Evolutionary conservation across 2,113 vertebrate species (phyloP), one percentile per base, ranked within the genome.

Genomic region (Chloropsis cyanopogon): DNA sequence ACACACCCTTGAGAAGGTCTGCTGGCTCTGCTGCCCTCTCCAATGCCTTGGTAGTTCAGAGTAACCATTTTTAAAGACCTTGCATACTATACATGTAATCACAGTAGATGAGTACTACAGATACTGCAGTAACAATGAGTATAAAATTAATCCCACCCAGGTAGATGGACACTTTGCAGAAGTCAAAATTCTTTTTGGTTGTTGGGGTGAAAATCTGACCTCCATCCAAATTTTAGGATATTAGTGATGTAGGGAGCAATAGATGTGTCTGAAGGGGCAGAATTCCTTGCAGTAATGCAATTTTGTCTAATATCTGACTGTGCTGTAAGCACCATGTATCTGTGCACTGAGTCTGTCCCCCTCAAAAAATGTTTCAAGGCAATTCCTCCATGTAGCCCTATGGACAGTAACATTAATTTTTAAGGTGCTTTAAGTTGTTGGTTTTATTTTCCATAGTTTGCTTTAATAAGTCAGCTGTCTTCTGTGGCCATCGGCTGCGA

Each of bases 271-370:
- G 53, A 68, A 91, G 79, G 23, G 19, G 26, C 56, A 71, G 39
- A 68, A 72, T n/a, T 87, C 41, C 33, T 42, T 44, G 29, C 53
- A 76, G 7, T 35, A 9, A 16, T n/a, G 59, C 20, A 23, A 44
- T 61, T 14, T 29, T 31, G 52, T 35, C 52, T 82, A 26, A 8
- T 31, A 2, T n/a, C 7, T 2, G 4, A 24, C 18, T n/a, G 26
- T 37, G 18, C 19, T 79, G 23, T 13, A 14, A 31, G 25, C 5
- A 9, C 25, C 2, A 1, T 12, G 24, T 1, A 2, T 39, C 39
- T 44, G 14, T 15, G 22, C 16, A 6, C 21, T 19, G 53, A 71
- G 39, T 26, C 29, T 80, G 5, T 20, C 11, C 12, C 28, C 4
- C 18, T 33, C 18, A 14, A 19, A 14, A 75, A 49, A 31, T 9